Conservation (phyloP, 2,113 vertebrate genomes). For the Mugil cephalus region DNA sequence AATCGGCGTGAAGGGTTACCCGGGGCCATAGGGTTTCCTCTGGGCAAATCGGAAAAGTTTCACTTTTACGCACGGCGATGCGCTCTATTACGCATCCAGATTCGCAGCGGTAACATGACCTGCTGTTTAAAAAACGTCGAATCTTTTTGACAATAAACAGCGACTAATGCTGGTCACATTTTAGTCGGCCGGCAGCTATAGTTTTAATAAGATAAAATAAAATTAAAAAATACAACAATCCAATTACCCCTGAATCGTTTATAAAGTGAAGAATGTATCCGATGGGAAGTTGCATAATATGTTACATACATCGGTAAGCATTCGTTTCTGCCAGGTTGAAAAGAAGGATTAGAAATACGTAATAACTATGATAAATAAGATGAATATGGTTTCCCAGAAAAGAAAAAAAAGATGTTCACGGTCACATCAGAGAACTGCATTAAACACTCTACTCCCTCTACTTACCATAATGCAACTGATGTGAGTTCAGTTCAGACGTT, state of each 20-base stretch:
- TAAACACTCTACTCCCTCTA: too few relatives aligned
- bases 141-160: too few relatives aligned
- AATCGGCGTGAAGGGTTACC: slow-evolving; percentile 45
- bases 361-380: background rate
- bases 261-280: background rate
- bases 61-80: slow-evolving; percentile 29
- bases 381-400: slow-evolving; percentile 7
- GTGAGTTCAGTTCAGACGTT: background rate
- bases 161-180: too few relatives aligned
- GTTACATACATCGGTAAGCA: background rate
- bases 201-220: too few relatives aligned
- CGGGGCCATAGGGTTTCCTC: slow-evolving; percentile 27
- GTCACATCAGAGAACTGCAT: background rate
- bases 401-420: background rate
- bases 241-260: too few relatives aligned
- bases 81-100: slow-evolving; percentile 35
- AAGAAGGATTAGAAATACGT: background rate
- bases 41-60: background rate
- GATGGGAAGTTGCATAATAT: background rate
- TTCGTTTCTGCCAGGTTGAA: background rate
- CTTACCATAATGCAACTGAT: slow-evolving; percentile 2
- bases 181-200: too few relatives aligned
- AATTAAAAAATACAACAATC: too few relatives aligned
- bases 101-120: background rate
- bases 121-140: too few relatives aligned